Evolutionary conservation across 2,113 vertebrate genomes (phyloP).

Genomic region (Perca flavescens): DNA sequence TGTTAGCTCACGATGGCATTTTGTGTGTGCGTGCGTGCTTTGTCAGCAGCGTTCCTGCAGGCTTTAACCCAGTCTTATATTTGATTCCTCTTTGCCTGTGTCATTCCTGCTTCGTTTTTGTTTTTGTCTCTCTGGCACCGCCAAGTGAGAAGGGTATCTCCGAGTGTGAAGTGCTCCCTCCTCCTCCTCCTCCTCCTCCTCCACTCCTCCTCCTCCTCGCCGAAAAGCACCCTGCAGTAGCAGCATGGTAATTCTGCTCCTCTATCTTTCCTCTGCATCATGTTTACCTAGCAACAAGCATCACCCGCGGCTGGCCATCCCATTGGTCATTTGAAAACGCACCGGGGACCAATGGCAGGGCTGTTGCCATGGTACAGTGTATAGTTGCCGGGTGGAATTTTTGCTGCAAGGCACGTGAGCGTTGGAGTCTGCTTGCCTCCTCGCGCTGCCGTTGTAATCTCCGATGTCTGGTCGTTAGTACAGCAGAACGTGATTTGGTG

Average conservation of each 20-base stretch:
- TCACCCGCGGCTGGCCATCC: constrained; percentile 87
- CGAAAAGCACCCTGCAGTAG: constrained; percentile 81
- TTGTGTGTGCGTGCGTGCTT: neutral
- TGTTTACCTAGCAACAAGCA: constrained; percentile 94
- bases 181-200: constrained; percentile 38
- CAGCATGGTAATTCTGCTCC: constrained; percentile 87
- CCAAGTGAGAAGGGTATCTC: constrained; percentile 74
- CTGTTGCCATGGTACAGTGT: constrained; percentile 92
- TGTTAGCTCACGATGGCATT: neutral
- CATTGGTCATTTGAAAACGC: constrained; percentile 90
- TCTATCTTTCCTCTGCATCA: constrained; percentile 92
- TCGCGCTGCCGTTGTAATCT: constrained; percentile 81
- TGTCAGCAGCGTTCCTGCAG: constrained; percentile 41
- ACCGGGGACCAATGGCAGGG: constrained; percentile 86
- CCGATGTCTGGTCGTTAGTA: constrained; percentile 80
- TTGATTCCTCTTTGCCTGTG: constrained; percentile 53
- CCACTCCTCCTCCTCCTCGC: constrained; percentile 47
- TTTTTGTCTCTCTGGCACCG: constrained; percentile 79
- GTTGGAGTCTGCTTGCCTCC: constrained; percentile 84
- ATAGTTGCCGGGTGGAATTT: constrained; percentile 91
- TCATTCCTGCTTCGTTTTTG: constrained; percentile 59
- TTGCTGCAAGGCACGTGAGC: constrained; percentile 90
- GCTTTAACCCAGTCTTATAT: constrained; percentile 22
- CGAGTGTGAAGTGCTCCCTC: constrained; percentile 66
- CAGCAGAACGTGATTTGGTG: constrained; percentile 81